Evolutionary conservation across 2,113 vertebrate genomes (phyloP).

Genomic region (Dicerorhinus sumatrensis): DNA sequence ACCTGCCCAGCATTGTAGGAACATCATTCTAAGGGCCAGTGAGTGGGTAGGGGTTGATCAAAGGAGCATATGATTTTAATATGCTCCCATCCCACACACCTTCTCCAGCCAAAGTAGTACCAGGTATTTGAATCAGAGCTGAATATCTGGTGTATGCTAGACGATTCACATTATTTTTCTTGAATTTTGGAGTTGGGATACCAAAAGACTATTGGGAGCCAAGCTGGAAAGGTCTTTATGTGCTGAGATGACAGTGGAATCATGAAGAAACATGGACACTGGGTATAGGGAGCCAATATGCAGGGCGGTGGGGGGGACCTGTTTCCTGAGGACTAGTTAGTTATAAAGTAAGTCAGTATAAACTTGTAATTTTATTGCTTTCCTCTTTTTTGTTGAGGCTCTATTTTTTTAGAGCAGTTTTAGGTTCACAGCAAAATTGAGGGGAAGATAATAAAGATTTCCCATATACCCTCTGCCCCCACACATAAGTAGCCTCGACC

Average conservation of each 20-base stretch:
- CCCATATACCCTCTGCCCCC: not conserved
- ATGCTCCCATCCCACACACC: not conserved
- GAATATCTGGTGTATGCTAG: not conserved
- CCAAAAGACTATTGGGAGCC: not conserved
- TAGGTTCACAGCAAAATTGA: conserved; percentile 12
- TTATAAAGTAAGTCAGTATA: not conserved
- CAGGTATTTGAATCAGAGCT: conserved; percentile 26
- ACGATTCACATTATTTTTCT: not conserved
- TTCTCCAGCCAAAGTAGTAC: not conserved
- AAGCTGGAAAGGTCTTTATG: not conserved
- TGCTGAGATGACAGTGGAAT: not conserved
- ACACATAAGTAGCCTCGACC: not conserved
- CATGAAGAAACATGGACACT: not conserved
- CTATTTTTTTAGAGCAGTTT: not conserved
- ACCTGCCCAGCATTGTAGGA: not conserved
- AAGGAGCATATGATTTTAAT: not conserved
- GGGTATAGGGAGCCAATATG: not conserved
- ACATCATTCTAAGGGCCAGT: not conserved
- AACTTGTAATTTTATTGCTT: not conserved
- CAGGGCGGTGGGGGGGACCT: not conserved
- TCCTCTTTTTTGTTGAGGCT: not conserved
- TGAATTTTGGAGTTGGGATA: conserved; percentile 37
- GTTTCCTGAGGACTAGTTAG: not conserved
- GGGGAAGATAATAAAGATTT: not conserved
- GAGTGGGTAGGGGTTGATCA: not conserved